Conservation (phyloP, 2,797 vertebrate species). For the Amphiprion clarkii region DNA sequence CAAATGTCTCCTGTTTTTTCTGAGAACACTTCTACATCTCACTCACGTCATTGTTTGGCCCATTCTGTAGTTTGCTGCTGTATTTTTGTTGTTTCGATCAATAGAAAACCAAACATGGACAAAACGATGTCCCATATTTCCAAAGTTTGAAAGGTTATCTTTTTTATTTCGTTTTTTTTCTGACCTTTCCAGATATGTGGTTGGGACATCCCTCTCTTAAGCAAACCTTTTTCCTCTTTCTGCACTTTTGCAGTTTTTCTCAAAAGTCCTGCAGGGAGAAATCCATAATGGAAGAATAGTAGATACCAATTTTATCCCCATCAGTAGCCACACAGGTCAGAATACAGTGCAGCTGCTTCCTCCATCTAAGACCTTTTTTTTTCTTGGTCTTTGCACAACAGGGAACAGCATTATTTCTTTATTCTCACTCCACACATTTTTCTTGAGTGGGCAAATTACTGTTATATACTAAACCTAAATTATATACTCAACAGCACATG, state of each 20-base stretch:
- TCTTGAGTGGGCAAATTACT: slow-evolving; percentile 55
- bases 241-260: slow-evolving; percentile 30
- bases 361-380: slow-evolving; percentile 19
- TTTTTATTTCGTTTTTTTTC: neutral
- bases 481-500: slow-evolving; percentile 33
- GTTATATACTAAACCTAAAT: slow-evolving; percentile 41
- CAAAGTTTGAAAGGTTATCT: slow-evolving; percentile 1
- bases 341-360: slow-evolving; percentile 24
- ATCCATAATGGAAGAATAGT: slow-evolving; percentile 34
- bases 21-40: neutral
- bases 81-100: neutral
- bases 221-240: slow-evolving; percentile 24
- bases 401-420: slow-evolving; percentile 13
- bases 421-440: slow-evolving; percentile 24
- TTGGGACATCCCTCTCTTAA: slow-evolving; percentile 30
- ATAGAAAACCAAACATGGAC: neutral
- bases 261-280: slow-evolving; percentile 32
- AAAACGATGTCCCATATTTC: neutral
- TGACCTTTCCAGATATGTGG: slow-evolving; percentile 12
- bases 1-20: neutral
- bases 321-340: slow-evolving; percentile 35
- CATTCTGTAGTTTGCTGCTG: neutral
- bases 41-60: too few relatives aligned
- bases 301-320: slow-evolving; percentile 38
- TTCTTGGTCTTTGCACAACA: slow-evolving; percentile 42